Evolutionary conservation across 2,888 invertebrate species (phyloP), one percentile per base, ranked within the genome.

Genomic region (Acholoe squamosa): DNA sequence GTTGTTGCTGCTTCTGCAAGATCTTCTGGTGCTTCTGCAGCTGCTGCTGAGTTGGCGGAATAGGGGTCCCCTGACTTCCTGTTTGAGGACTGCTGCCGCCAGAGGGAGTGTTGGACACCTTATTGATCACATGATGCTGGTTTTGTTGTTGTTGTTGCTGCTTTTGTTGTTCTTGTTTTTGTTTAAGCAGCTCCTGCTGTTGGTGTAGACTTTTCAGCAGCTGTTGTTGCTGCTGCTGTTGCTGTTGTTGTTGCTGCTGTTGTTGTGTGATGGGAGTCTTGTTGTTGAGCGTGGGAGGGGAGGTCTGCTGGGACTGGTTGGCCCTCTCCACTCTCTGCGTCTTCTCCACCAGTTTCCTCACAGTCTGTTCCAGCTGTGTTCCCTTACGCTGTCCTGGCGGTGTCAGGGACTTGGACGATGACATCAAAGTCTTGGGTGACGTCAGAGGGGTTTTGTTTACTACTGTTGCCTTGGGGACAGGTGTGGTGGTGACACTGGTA

Each of bases 261-360:
- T n/a, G 76, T 16, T n/a, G 25, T 10, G 31, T n/a, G 14, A 0
- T 14, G 16, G 31, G 28, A 1, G 22, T n/a, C 61, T 61, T 61
- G 28, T 76, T 76, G 76, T 28, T 28, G 76, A 76, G 76, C 1
- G 25, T 14, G 16, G 52, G 86, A n/a, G 86, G 86, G 19, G 86
- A 86, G 12, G 86, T 86, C 86, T 86, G 86, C 86, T 86, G 86
- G 25, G 86, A 86, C 54, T 86, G 86, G 54, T 86, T 86, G 0
- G 86, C 56, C 28, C 52, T 86, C 56, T 86, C 86, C 86, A 51
- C 86, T 5, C 52, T 51, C 54, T 86, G 86, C 5, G 86, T 86
- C 28, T 86, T 86, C 54, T 52, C 86, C 52, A 54, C 86, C 54
- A 86, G 25, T 28, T 86, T 86, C 0, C 86, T 0, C 25, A 86